Conservation (phyloP, 2,113 vertebrate genomes). For the Tetraodon nigroviridis region DNA sequence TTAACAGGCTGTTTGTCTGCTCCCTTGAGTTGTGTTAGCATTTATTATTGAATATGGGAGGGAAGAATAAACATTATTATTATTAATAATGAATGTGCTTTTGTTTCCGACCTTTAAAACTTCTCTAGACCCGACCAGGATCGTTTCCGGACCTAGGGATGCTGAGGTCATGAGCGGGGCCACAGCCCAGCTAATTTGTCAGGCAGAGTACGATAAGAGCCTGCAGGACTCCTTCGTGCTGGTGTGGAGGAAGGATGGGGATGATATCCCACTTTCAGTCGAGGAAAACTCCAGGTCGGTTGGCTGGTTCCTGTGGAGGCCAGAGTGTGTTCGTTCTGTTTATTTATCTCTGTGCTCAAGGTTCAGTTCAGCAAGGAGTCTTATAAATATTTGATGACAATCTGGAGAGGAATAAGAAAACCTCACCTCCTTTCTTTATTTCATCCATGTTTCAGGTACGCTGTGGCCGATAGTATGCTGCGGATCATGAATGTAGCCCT, state of each 20-base stretch:
- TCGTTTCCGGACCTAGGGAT: slow-evolving; percentile 75
- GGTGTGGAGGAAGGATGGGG: slow-evolving; percentile 83
- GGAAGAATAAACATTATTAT: not conserved
- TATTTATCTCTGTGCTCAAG: not conserved
- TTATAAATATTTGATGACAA: not conserved
- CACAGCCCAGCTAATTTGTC: slow-evolving; percentile 77
- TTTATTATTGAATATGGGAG: too few species aligned
- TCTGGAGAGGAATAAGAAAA: not conserved
- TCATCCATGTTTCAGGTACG: slow-evolving; percentile 50
- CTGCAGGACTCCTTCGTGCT: slow-evolving; percentile 78
- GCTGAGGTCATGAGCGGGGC: slow-evolving; percentile 73
- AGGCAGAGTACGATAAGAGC: slow-evolving; percentile 76
- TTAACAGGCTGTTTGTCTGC: not conserved
- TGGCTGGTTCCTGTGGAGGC: not conserved
- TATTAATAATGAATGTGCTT: not conserved
- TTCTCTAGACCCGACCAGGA: slow-evolving; percentile 81
- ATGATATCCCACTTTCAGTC: slow-evolving; percentile 68
- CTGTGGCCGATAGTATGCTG: slow-evolving; percentile 71
- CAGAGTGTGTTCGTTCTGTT: not conserved
- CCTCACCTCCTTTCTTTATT: not conserved
- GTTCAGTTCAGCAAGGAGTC: too few species aligned
- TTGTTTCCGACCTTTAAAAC: not conserved
- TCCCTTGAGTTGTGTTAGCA: not conserved
- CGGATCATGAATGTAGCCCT: slow-evolving; percentile 80
- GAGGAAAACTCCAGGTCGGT: slow-evolving; percentile 77